Evolutionary conservation across 2,888 invertebrate genomes (phyloP).

Genomic region (Cryptosula pallasiana): DNA sequence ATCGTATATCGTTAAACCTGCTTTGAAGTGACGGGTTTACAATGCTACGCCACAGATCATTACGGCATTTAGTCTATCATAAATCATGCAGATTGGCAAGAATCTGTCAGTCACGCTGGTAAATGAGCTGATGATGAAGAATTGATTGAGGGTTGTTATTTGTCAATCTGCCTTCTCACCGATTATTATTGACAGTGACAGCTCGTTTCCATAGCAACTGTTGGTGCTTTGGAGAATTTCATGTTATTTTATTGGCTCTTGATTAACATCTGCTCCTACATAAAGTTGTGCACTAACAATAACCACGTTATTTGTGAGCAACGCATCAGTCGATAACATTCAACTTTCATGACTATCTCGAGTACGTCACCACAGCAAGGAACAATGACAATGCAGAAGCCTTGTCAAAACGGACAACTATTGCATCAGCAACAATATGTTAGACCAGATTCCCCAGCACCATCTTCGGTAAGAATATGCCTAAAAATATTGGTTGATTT

Average conservation of each 20-base stretch:
- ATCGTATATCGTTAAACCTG: neutral
- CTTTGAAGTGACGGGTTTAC: constrained; percentile 19
- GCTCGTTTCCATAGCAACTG: neutral
- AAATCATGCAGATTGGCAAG: constrained; percentile 1
- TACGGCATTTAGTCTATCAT: neutral
- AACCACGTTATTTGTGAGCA: neutral
- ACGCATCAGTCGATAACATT: neutral
- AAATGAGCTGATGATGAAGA: neutral
- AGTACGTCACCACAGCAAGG: neutral
- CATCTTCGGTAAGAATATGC: constrained; percentile 5
- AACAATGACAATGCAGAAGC: constrained; percentile 20
- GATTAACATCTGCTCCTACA: neutral
- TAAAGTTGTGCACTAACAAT: neutral
- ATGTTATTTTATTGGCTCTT: neutral
- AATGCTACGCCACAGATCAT: constrained; percentile 7
- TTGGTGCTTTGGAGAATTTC: neutral
- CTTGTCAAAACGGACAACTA: neutral
- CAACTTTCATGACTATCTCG: neutral
- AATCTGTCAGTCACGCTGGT: constrained; percentile 4
- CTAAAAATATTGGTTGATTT: no score
- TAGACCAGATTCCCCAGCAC: constrained; percentile 8
- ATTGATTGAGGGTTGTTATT: neutral
- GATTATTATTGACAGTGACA: constrained; percentile 2
- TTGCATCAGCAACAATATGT: constrained; percentile 12
- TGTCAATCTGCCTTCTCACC: neutral